Evolutionary conservation across 2,113 vertebrate genomes (phyloP).

Genomic region (Stigmatopora argus): DNA sequence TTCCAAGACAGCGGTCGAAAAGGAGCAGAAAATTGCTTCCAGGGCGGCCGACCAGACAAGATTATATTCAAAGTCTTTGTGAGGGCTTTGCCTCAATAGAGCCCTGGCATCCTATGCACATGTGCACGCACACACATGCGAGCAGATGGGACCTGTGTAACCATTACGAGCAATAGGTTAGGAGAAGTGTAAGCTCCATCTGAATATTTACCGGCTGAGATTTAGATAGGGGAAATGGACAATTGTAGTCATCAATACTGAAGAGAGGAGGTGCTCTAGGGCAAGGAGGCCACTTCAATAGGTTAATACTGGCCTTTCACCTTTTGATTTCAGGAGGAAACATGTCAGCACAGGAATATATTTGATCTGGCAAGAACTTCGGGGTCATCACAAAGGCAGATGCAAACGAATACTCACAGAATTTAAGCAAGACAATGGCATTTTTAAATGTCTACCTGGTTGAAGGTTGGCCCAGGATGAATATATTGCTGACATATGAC

Average conservation of each 20-base stretch:
- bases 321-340: slow-evolving; percentile 71
- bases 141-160: slow-evolving; percentile 35
- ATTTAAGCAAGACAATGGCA: slow-evolving; percentile 25
- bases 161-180: slow-evolving; percentile 70
- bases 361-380: slow-evolving; percentile 55
- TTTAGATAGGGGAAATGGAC: slow-evolving; percentile 65
- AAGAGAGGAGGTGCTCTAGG: slow-evolving; percentile 48
- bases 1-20: slow-evolving; percentile 73
- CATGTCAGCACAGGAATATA: slow-evolving; percentile 73
- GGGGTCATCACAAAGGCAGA: slow-evolving; percentile 23
- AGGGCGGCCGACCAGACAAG: slow-evolving; percentile 74
- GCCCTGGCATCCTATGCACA: slow-evolving; percentile 53
- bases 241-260: slow-evolving; percentile 73
- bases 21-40: slow-evolving; percentile 79
- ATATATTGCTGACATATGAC: background rate
- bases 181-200: slow-evolving; percentile 64
- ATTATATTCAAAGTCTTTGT: slow-evolving; percentile 79
- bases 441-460: slow-evolving; percentile 9
- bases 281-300: slow-evolving; percentile 69
- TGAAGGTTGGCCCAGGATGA: background rate
- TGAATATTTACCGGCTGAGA: slow-evolving; percentile 70
- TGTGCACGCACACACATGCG: slow-evolving; percentile 16
- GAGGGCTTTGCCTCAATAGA: slow-evolving; percentile 70
- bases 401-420: slow-evolving; percentile 24
- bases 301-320: slow-evolving; percentile 79